Evolutionary conservation across 2,888 invertebrate genomes (phyloP), one percentile per base, ranked within the genome.

Genomic region (Ormyrus thymus): DNA sequence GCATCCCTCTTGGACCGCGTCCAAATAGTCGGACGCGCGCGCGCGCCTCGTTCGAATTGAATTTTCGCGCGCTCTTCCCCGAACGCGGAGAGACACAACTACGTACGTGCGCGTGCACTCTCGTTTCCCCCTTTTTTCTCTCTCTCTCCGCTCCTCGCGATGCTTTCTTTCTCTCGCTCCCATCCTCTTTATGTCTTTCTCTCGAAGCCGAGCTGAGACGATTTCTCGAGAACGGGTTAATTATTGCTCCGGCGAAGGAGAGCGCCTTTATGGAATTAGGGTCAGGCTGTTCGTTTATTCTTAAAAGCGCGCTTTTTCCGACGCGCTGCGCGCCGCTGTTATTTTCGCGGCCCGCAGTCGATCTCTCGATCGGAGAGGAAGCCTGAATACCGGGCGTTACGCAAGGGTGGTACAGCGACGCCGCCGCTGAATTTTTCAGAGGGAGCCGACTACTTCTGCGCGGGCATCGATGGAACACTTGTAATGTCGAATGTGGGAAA

Each of bases 11-110:
- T 78, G 78, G 78, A 78, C 11, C 50, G 0, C 45, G 43, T 73
- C 78, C 78, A 78, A 29, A 74, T 50, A n/a, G 58, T 61, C 15
- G 61, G 43, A 10, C 13, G 45, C 45, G 50, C 15, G 68, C 46
- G 11, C 9, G 46, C 61, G 29, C 55, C 58, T 66, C 76, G 51
- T 71, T 65, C 71, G 56, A 62, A 73, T 73, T 68, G 72, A 78
- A 73, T 73, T 72, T 78, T 78, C 78, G 62, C 64, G 68, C 53
- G 45, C 48, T n/a, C 15, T 29, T 72, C 77, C 43, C 58, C 70
- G 71, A 71, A 71, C 15, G 59, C n/a, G 29, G 1, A 29, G 29
- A 29, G 4, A 29, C 3, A 29, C 29, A 29, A 29, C 29, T 29
- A n/a, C n/a, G 29, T 29, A 29, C 29, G 29, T 29, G 29, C 29